Evolutionary conservation across 2,113 vertebrate genomes (phyloP), one percentile per base, ranked within the genome.

Genomic region (Microtus pennsylvanicus): DNA sequence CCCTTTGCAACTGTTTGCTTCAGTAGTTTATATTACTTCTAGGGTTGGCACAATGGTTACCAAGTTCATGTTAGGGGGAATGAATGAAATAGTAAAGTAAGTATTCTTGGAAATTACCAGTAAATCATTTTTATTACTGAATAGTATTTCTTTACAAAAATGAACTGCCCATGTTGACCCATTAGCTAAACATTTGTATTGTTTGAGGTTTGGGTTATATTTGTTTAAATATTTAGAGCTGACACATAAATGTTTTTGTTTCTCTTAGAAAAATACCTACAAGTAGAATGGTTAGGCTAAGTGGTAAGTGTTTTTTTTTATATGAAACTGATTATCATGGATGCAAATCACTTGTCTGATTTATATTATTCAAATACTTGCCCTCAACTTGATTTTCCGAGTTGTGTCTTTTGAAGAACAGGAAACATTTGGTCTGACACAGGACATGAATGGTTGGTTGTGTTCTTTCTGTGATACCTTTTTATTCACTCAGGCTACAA

Each of bases 161-260:
- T 33, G 13, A 72, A 58, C 35, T 19, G 63, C 22, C 70, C 26
- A 5, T 70, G 30, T 42, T 91, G 55, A 58, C 30, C 16, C 33
- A 38, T 7, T 21, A 91, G 24, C 33, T 93, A 21, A 7, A 50
- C 26, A 58, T 67, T 93, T 83, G 38, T 8, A 2, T 90, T 72
- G 33, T 85, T 89, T 77, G 58, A 61, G 61, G 11, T 80, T 93
- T 85, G 8, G 52, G 4, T 38, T 96, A 58, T 17, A 55, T 14
- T 88, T 93, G 89, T 72, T 50, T 45, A 77, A 85, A 74, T 61
- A 42, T 83, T 80, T 78, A 86, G 33, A n/a, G 13, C 85, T 78
- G 52, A 67, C 65, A 30, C 26, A 67, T 30, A 67, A 67, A 30
- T 67, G 65, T 13, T 67, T 67, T 67, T 67, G 24, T 28, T 67